Evolutionary conservation across 2,113 vertebrate species (phyloP).

Genomic region (Xiphorhynchus elegans): DNA sequence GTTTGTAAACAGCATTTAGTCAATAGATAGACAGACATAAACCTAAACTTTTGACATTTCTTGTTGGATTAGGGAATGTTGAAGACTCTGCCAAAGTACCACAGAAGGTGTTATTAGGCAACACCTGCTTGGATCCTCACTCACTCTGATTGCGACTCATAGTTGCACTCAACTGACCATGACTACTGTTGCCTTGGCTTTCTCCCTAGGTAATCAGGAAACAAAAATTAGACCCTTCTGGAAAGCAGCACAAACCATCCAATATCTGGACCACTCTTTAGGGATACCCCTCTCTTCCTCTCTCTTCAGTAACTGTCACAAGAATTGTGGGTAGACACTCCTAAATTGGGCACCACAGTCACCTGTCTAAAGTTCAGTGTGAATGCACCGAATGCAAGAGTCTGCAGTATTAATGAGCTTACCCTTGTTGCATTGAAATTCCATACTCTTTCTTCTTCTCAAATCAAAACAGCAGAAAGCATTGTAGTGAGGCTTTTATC

Average conservation of each 20-base stretch:
- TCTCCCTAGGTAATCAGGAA: not conserved
- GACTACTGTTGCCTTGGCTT: not conserved
- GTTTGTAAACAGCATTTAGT: not conserved
- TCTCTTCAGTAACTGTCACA: not conserved
- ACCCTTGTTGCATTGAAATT: not conserved
- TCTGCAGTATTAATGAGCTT: not conserved
- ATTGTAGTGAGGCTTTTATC: not conserved
- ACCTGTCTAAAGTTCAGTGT: not conserved
- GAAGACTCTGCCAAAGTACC: not conserved
- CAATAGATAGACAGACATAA: not conserved
- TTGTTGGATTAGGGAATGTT: not conserved
- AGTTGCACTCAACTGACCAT: not conserved
- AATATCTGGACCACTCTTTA: not conserved
- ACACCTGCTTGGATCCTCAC: not conserved
- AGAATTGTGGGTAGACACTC: not conserved
- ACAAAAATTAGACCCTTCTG: not conserved
- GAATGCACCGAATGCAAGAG: not conserved
- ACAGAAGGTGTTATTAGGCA: not conserved
- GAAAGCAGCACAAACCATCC: not conserved
- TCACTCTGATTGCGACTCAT: not conserved
- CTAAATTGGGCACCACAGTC: not conserved
- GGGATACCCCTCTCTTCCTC: not conserved
- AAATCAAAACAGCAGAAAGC: not conserved
- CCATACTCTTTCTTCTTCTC: not conserved
- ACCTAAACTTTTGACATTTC: not conserved